These are phyloP conservation scores for Campylorhamphus procurvoides DNA, from an alignment of 2,113 vertebrate genomes.

Conservation along the genomic window DNA sequence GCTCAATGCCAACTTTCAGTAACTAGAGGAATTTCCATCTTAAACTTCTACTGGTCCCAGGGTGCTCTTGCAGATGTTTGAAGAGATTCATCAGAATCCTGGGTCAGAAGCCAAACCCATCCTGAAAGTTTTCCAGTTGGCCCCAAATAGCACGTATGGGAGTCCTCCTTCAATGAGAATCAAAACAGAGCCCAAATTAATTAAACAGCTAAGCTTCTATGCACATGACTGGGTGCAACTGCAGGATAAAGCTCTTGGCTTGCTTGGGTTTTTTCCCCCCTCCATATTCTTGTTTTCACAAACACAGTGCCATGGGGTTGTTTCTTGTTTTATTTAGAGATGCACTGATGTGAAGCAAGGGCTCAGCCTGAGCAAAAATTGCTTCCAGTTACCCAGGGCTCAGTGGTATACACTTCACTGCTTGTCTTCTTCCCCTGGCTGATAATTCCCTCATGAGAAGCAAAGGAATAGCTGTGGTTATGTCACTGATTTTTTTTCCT, in stretches of 20 bases:
- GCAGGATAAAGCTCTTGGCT: not conserved
- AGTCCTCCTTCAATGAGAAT: not conserved
- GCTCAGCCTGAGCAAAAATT: conserved; percentile 25
- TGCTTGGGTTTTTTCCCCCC: not conserved
- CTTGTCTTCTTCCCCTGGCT: not conserved
- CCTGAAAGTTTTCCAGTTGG: conserved; percentile 4
- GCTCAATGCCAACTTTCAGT: not conserved
- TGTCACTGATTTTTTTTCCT: not conserved
- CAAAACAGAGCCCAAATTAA: conserved; percentile 2
- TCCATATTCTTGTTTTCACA: conserved; percentile 4
- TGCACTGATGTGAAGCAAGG: conserved; percentile 22
- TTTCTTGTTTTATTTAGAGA: conserved; percentile 30
- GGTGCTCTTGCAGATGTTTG: not conserved
- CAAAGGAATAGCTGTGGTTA: not conserved
- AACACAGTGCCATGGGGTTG: not conserved
- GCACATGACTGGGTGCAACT: conserved; percentile 10
- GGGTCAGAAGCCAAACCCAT: not conserved
- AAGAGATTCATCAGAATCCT: not conserved
- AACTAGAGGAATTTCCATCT: not conserved
- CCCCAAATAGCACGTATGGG: not conserved
- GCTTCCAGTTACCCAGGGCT: conserved; percentile 34
- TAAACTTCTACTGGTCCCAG: not conserved
- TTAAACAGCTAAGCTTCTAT: conserved; percentile 54
- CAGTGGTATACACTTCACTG: not conserved
- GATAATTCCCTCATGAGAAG: not conserved